Base-by-base conservation (phyloP, 2,888 invertebrate genomes). In the Hirtodrosophila confusa region DNA sequence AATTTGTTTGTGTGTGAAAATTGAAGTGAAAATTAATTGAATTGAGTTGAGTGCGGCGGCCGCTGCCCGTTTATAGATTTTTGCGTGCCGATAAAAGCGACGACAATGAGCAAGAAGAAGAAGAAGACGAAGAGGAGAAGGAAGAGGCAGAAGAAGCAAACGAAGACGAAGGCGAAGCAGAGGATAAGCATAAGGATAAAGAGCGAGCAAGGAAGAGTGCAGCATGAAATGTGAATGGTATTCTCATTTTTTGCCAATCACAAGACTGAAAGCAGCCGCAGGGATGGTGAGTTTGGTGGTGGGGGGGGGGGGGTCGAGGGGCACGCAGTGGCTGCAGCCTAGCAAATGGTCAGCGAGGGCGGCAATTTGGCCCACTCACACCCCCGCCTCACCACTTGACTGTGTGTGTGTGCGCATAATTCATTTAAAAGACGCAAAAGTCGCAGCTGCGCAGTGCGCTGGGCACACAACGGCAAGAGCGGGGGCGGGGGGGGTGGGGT, bases 1-100 rank as follows among this genome's bases (percentile, higher is more conserved):
- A 74, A 73, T 78, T 74, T 73, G 75, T 75, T 78, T 79, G 68
- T 83, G 74, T 78, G 78, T 75, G 71, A 83, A 79, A 84, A 88
- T 83, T 87, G 89, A 90, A 90, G 89, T 89, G 88, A 88, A 90
- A 90, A 89, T 90, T 89, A 89, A 89, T 90, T 89, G 90, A 89
- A 90, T 90, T 80, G 90, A 89, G 89, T 84, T 88, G 88, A 85
- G 88, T 87, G 83, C 82, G 84, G 80, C 77, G 77, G 58, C 64
- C 78, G 57, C 63, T 69, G 75, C 78, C 75, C 80, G 80, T 75
- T 79, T 75, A 80, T 80, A 88, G 84, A 86, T 82, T 89, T 79
- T 72, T 73, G 65, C 63, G 45, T 48, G 67, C 58, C 55, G 64
- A 77, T 74, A 80, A 74, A 69, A 61, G 55, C 41, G 29, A 40